Conservation (phyloP, 2,888 invertebrate species). For the Oligia strigilis region DNA sequence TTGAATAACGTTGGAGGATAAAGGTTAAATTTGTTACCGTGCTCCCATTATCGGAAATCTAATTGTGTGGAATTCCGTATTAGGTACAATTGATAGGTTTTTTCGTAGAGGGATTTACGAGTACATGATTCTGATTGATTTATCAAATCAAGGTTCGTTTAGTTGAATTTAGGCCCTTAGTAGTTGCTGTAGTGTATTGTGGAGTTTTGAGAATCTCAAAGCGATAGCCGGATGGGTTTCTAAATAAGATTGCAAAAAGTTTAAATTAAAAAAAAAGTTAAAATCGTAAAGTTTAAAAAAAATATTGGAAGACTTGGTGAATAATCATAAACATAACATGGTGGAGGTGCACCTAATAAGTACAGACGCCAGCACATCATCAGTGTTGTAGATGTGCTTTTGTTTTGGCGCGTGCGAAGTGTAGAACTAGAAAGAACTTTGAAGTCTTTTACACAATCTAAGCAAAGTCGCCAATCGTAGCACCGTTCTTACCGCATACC, state of each 20-base stretch:
- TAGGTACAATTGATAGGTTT: constrained; percentile 36
- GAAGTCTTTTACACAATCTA: too few relatives aligned
- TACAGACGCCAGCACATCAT: too few relatives aligned
- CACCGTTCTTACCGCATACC: too few relatives aligned
- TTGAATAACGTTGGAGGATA: constrained; percentile 66
- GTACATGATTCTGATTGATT: neutral
- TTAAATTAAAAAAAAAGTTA: too few relatives aligned
- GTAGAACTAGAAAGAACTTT: too few relatives aligned
- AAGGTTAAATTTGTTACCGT: constrained; percentile 65
- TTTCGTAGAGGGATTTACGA: neutral
- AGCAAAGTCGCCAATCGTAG: too few relatives aligned
- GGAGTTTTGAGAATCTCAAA: too few relatives aligned
- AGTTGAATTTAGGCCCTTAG: neutral
- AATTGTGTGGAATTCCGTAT: constrained; percentile 63
- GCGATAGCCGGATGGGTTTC: neutral
- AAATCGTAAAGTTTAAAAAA: neutral
- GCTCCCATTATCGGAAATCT: constrained; percentile 56
- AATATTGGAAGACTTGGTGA: neutral
- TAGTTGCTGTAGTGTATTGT: neutral
- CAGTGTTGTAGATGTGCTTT: too few relatives aligned
- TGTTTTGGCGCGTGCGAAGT: too few relatives aligned
- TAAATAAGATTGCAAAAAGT: neutral
- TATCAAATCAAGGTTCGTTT: constrained; percentile 1
- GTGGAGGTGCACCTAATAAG: too few relatives aligned
- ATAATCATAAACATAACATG: too few relatives aligned